Evolutionary conservation across 2,797 vertebrate genomes (phyloP).

Genomic region (Ptychadena robeensis): DNA sequence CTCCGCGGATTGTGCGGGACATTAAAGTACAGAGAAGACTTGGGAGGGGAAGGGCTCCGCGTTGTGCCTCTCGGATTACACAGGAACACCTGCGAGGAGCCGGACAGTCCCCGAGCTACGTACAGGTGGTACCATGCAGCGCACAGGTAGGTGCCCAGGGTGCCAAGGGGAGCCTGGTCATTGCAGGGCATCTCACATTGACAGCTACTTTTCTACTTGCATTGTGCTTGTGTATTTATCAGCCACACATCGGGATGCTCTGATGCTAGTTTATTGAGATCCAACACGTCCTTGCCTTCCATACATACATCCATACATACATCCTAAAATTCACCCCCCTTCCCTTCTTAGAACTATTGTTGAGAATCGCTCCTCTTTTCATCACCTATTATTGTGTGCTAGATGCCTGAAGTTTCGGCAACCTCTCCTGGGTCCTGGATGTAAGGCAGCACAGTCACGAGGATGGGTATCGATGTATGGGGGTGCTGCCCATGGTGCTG

Average conservation of each 20-base stretch:
- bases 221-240: background rate
- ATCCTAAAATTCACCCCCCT: background rate
- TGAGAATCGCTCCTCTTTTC: background rate
- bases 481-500: constrained; percentile 4
- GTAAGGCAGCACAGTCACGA: background rate
- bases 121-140: constrained; percentile 60
- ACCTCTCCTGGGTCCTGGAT: constrained; percentile 40
- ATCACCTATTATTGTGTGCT: background rate
- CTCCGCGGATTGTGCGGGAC: constrained; percentile 45
- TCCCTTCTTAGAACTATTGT: background rate
- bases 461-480: background rate
- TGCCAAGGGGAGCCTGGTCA: background rate
- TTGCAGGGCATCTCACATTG: background rate
- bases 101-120: constrained; percentile 1
- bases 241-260: background rate
- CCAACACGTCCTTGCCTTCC: constrained; percentile 9
- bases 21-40: background rate
- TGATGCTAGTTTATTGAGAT: constrained; percentile 5
- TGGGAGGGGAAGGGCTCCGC: background rate
- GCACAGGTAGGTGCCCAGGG: constrained; percentile 47
- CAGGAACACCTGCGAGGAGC: constrained; percentile 23
- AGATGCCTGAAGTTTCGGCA: constrained; percentile 8
- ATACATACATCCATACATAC: no score
- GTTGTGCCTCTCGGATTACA: constrained; percentile 46
- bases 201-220: background rate